These are phyloP conservation scores for Agonopterix subpropinquella DNA, from an alignment of 2,888 invertebrate genomes.

Conservation along the genomic window DNA sequence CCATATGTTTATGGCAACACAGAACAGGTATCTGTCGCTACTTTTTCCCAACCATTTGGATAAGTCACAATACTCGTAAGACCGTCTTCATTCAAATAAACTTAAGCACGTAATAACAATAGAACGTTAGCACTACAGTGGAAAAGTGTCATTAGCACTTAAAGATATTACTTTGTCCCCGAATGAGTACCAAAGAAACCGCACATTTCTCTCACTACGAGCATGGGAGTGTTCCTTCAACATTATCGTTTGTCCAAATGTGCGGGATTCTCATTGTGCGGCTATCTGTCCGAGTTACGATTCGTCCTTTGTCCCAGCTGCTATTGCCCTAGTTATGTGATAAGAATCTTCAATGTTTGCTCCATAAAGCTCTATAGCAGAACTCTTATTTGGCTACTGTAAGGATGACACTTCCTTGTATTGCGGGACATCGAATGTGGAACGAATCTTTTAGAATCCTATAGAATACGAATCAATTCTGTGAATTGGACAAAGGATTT, in stretches of 20 bases:
- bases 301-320: slow-evolving; percentile 35
- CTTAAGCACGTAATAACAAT: too few species aligned
- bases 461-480: slow-evolving; percentile 22
- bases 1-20: too few species aligned
- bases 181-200: too few species aligned
- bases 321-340: slow-evolving; percentile 41
- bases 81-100: too few species aligned
- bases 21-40: too few species aligned
- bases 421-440: too few species aligned
- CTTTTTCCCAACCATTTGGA: too few species aligned
- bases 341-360: slow-evolving; percentile 40
- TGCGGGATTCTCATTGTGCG: slow-evolving; percentile 35
- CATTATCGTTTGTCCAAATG: slow-evolving; percentile 45
- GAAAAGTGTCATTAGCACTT: too few species aligned
- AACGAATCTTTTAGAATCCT: background rate
- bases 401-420: too few species aligned
- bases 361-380: slow-evolving; percentile 26
- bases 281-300: slow-evolving; percentile 41
- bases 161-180: too few species aligned
- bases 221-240: slow-evolving; percentile 18
- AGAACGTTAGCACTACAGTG: too few species aligned
- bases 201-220: background rate
- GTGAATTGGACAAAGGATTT: slow-evolving; percentile 35
- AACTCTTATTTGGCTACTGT: slow-evolving; percentile 15
- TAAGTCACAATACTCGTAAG: too few species aligned